These are phyloP conservation scores for Homalodisca vitripennis DNA, from an alignment of 1,140 invertebrate genomes.

Conservation along the genomic window DNA sequence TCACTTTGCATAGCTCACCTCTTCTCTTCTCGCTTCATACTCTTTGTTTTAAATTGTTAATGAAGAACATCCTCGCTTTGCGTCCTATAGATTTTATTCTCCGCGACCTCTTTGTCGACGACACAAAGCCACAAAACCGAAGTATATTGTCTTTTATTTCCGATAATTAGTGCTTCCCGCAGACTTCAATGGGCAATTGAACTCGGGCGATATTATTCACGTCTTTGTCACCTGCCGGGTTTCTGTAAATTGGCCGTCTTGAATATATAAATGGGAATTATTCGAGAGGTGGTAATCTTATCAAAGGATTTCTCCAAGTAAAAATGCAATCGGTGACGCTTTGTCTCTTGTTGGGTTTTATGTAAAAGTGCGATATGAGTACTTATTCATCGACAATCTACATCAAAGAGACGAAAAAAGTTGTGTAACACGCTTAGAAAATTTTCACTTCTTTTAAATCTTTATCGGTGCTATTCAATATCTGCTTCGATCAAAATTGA, in stretches of 20 bases:
- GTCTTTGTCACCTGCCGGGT: neutral
- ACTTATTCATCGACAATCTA: too few relatives aligned
- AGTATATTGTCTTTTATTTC: slow-evolving; percentile 14
- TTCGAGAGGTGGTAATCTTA: neutral
- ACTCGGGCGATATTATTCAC: neutral
- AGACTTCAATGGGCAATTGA: slow-evolving; percentile 14
- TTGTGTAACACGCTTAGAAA: too few relatives aligned
- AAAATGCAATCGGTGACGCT: too few relatives aligned
- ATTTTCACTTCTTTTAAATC: too few relatives aligned
- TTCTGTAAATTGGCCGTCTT: slow-evolving; percentile 17
- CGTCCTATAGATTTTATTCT: neutral
- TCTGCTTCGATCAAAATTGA: too few relatives aligned
- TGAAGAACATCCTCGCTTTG: neutral
- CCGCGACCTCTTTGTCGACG: neutral
- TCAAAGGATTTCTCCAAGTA: neutral
- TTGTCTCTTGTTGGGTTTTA: too few relatives aligned
- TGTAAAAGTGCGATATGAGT: too few relatives aligned
- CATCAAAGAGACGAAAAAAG: too few relatives aligned
- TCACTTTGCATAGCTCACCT: neutral
- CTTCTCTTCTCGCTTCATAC: neutral
- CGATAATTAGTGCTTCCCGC: slow-evolving; percentile 15
- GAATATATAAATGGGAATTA: slow-evolving; percentile 17
- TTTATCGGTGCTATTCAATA: too few relatives aligned
- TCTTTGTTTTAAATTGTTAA: slow-evolving; percentile 21
- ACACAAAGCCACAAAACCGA: neutral